Conservation (phyloP, 1,140 invertebrate genomes). For the Archegozetes longisetosus region DNA sequence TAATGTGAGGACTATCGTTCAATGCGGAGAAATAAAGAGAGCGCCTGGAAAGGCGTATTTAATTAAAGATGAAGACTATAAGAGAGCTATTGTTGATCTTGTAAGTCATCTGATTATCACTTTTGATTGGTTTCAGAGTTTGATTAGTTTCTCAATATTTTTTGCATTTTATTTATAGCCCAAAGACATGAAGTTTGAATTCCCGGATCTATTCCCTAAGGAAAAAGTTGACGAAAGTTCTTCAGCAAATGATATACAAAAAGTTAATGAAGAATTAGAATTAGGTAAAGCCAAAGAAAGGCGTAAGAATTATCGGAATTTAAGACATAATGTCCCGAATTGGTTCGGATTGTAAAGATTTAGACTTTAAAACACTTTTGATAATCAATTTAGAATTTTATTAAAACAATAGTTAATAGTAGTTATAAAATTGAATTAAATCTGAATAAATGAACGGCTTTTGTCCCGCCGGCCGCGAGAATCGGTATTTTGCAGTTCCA, state of each 20-base stretch:
- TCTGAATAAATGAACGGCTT: constrained; percentile 3
- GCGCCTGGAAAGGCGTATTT: constrained; percentile 38
- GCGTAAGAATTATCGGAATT: not conserved
- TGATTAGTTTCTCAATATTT: not conserved
- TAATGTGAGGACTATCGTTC: constrained; percentile 38
- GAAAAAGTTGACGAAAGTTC: constrained; percentile 23
- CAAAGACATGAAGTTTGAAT: constrained; percentile 25
- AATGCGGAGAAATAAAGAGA: constrained; percentile 26
- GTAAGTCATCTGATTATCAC: constrained; percentile 1
- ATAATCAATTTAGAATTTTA: not conserved
- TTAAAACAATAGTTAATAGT: not conserved
- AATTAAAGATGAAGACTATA: constrained; percentile 65
- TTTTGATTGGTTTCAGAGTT: not conserved
- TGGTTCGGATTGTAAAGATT: constrained; percentile 9
- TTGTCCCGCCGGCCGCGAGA: constrained; percentile 11
- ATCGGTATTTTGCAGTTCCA: constrained; percentile 11
- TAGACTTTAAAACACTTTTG: not conserved
- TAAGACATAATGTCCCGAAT: constrained; percentile 4
- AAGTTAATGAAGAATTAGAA: constrained; percentile 12
- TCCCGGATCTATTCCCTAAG: constrained; percentile 27
- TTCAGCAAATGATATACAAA: constrained; percentile 20
- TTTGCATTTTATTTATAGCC: constrained; percentile 21
- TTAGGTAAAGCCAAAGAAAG: constrained; percentile 5
- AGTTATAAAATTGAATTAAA: not conserved
- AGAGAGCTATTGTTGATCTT: constrained; percentile 59